Evolutionary conservation across 2,113 vertebrate species (phyloP), one percentile per base, ranked within the genome.

Genomic region (Stercorarius parasiticus): DNA sequence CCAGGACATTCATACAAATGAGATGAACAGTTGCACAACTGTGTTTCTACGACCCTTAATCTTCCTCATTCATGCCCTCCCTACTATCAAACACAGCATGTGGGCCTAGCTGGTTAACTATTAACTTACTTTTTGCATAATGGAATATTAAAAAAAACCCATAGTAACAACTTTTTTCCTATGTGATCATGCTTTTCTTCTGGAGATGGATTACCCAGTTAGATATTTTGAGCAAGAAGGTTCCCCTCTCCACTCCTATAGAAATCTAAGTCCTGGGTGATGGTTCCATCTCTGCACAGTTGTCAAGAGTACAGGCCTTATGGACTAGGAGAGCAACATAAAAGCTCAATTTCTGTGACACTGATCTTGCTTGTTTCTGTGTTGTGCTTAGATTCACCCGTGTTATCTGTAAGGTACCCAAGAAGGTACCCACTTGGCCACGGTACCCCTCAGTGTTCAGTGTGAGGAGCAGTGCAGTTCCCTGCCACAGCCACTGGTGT

Each of bases 11-110:
- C 77, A 84, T 65, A 94, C 56, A 76, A 82, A 96, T 86, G 86
- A 89, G 61, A 70, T 72, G 52, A 93, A 90, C 49, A 82, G 80
- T 81, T 93, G 30, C 77, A 84, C 5, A 6, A 65, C 80, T 82
- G 7, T 93, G 77, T 61, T 95, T 89, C 86, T 91, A 91, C 91
- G 95, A 95, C 70, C 73, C 73, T 72, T 89, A 91, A 94, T 91
- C 72, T 96, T 91, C 73, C 25, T 58, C 61, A 89, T 82, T 93
- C 73, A 91, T 61, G 74, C 29, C 32, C 27, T 69, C 49, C 9
- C 43, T 85, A 94, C 97, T 95, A 95, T 42, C 77, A 85, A 47
- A 72, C 8, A 36, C 45, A 79, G 61, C 16, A 56, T 29, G 82
- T 95, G 86, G 81, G 38, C 56, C 73, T 64, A 67, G n/a, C 34